These are phyloP conservation scores for Danio aesculapii DNA, from an alignment of 2,797 vertebrate genomes.

Conservation along the genomic window DNA sequence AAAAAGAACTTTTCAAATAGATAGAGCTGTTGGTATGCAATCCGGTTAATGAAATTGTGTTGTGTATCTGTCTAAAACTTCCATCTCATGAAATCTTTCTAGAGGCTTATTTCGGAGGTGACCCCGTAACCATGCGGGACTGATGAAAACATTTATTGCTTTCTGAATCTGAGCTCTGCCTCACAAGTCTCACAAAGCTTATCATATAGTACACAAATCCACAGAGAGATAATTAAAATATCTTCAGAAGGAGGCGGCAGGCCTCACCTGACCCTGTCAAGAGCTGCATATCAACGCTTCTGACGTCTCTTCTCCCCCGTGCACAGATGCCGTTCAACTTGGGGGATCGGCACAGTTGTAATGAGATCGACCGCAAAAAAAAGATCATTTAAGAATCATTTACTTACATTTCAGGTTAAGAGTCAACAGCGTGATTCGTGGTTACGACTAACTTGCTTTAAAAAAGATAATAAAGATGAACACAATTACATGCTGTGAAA, in stretches of 20 bases:
- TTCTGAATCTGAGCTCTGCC: conserved; percentile 23
- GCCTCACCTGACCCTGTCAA: conserved; percentile 57
- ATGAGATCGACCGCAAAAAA: conserved; percentile 26
- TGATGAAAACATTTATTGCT: conserved; percentile 58
- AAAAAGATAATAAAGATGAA: conserved; percentile 12
- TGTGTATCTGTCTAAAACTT: conserved; percentile 14
- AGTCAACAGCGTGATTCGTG: conserved; percentile 24
- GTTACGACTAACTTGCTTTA: not conserved
- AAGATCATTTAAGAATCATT: not conserved
- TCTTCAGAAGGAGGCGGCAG: conserved; percentile 36
- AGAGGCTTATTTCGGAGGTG: conserved; percentile 17
- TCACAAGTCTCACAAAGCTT: conserved; percentile 41
- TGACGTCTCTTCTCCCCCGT: conserved; percentile 45
- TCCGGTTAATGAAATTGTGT: conserved; percentile 40
- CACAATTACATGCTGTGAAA: not conserved
- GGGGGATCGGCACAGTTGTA: conserved; percentile 34
- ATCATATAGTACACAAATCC: conserved; percentile 57
- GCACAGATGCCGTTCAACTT: conserved; percentile 39
- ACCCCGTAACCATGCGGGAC: conserved; percentile 43
- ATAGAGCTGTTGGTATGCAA: not conserved
- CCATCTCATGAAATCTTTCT: conserved; percentile 42
- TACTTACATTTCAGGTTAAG: conserved; percentile 30
- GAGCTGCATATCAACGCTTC: conserved; percentile 54
- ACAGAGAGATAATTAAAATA: conserved; percentile 59
- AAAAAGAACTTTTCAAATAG: not conserved